Evolutionary conservation across 2,113 vertebrate genomes (phyloP), one percentile per base, ranked within the genome.

Genomic region (Chinchilla lanigera): DNA sequence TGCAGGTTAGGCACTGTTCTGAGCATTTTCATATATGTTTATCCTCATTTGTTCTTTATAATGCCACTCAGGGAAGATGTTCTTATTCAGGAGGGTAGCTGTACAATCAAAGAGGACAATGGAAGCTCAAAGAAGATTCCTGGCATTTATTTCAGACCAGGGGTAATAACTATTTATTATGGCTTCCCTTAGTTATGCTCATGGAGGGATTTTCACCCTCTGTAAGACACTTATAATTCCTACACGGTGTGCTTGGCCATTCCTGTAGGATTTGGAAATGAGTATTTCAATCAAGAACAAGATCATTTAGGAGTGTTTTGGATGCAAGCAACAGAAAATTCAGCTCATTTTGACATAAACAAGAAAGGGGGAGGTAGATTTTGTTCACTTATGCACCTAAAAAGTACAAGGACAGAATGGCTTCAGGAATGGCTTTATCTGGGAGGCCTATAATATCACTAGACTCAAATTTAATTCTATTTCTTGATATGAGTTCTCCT

Each of bases 41-140:
- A 63, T 65, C 33, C 33, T 92, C 50, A 54, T 90, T 97, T 94
- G 33, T 63, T 95, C 58, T 96, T 95, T 63, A 93, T 71, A 85
- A 95, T 26, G 82, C 54, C 20, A 93, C 7, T 69, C 58, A 61
- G 67, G 94, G 61, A 67, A 91, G 38, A 22, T 33, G 38, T 84
- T 95, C 35, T 83, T 90, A 94, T 90, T 90, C 9, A 90, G 44
- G 13, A 87, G 13, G 92, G 33, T 90, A 96, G 89, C 35, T 93
- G 73, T 90, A 38, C 8, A 90, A 80, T 80, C 75, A 90, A 92
- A 86, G 78, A 58, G 17, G 50, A 92, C 71, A 47, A 75, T 75
- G 14, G 78, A 75, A 73, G 12, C 41, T 1, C 71, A 84, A 87
- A 80, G 78, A 52, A 94, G 77, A 89, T 38, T 75, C 89, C 50